These are phyloP conservation scores for Opisthograptis luteolata DNA, from an alignment of 2,888 invertebrate genomes.

Conservation along the genomic window DNA sequence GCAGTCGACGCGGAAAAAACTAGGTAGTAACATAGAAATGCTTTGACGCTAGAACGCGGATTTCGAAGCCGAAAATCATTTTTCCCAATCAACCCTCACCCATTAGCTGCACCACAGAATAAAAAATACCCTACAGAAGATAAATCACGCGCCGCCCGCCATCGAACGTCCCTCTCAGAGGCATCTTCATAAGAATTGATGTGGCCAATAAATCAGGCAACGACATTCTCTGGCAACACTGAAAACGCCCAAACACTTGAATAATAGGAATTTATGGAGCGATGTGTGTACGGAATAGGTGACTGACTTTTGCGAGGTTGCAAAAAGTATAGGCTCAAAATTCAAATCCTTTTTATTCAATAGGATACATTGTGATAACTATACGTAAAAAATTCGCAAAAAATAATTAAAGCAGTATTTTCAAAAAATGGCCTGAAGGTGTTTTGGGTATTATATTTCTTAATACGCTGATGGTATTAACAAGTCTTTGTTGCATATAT, in stretches of 20 bases:
- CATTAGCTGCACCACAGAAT: constrained; percentile 19
- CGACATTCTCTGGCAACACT: constrained; percentile 54
- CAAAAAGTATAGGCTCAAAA: too few relatives aligned
- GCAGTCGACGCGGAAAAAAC: neutral
- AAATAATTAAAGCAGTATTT: too few relatives aligned
- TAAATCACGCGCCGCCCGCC: constrained; percentile 43
- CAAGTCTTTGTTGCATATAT: too few relatives aligned
- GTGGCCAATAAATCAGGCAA: constrained; percentile 65
- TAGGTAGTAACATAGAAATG: neutral
- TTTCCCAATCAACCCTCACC: constrained; percentile 15
- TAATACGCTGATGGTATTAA: too few relatives aligned
- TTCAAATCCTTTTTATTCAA: too few relatives aligned
- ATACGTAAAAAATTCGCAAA: too few relatives aligned
- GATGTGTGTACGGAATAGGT: constrained; percentile 37
- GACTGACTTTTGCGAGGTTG: constrained; percentile 3
- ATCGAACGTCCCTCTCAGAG: constrained; percentile 61
- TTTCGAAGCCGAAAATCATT: neutral
- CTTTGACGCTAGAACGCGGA: too few relatives aligned
- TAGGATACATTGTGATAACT: too few relatives aligned
- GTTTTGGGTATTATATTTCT: too few relatives aligned
- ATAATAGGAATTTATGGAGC: constrained; percentile 72
- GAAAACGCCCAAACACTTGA: constrained; percentile 73
- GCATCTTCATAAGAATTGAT: constrained; percentile 75
- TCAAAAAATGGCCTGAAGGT: too few relatives aligned
- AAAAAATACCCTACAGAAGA: constrained; percentile 21